phyloP scores from a whole-genome alignment of 2,113 vertebrate genomes.

The Bungarus multicinctus region DNA sequence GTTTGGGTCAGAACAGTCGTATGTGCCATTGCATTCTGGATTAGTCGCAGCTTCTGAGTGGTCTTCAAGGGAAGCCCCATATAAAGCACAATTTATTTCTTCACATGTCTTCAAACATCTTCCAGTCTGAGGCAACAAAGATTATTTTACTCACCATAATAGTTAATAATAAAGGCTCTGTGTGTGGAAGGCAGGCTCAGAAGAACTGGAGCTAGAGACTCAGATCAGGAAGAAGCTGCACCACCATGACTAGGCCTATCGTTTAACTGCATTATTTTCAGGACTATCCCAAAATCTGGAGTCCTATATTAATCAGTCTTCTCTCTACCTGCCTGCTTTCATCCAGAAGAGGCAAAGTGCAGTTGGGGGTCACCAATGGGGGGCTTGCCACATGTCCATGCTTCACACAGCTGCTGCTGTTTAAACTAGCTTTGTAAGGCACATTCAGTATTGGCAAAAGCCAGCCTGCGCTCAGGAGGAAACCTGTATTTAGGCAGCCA shows the following conservation, averaged over 20 bases:
- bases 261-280: background rate
- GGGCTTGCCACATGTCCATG: conserved; percentile 18
- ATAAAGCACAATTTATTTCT: background rate
- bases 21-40: background rate
- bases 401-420: conserved; percentile 9
- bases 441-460: background rate
- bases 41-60: background rate
- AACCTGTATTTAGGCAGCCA: conserved; percentile 19
- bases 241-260: background rate
- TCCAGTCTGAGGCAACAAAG: background rate
- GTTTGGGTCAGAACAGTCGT: too few species aligned
- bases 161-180: background rate
- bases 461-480: background rate
- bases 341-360: background rate
- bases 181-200: background rate
- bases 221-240: background rate
- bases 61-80: background rate
- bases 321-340: background rate
- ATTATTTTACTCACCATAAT: background rate
- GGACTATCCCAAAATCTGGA: background rate
- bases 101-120: background rate
- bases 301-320: background rate
- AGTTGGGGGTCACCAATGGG: background rate
- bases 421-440: conserved; percentile 6
- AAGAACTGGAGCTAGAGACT: background rate